A percentile compares a stretch with the other conserved stretches of the same genome.
phyloP scores from a whole-genome alignment of 2,113 vertebrate genomes.

The Lynx canadensis region DNA sequence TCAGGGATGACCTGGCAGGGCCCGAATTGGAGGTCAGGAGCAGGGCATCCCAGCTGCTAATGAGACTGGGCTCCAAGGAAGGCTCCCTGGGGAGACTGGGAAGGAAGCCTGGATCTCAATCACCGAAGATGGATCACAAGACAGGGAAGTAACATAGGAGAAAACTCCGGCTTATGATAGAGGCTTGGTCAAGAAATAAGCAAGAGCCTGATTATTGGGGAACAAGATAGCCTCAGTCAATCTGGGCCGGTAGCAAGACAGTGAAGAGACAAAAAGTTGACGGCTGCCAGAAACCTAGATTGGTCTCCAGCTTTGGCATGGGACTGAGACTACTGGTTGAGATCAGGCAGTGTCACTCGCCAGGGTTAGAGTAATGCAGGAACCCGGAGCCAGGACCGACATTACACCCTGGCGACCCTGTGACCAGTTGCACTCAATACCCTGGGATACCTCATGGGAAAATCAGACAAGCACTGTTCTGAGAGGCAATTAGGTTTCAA shows the following conservation, averaged over 20 bases:
- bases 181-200: background rate
- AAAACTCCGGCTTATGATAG: background rate
- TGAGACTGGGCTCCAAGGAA: constrained; percentile 9
- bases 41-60: background rate
- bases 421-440: constrained; percentile 70
- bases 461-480: constrained; percentile 55
- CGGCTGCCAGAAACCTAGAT: constrained; percentile 46
- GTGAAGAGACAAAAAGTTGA: constrained; percentile 40
- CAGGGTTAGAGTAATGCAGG: constrained; percentile 61
- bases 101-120: constrained; percentile 1
- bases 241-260: background rate
- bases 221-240: background rate
- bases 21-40: background rate
- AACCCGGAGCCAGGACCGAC: constrained; percentile 43
- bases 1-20: background rate
- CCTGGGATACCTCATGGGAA: constrained; percentile 69
- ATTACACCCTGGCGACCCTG: constrained; percentile 54
- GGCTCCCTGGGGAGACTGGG: background rate
- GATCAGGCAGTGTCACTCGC: constrained; percentile 60
- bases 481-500: constrained; percentile 72
- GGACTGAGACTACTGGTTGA: constrained; percentile 71
- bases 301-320: constrained; percentile 64
- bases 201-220: background rate
- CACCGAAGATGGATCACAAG: background rate
- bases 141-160: background rate